Evolutionary conservation across 2,888 invertebrate genomes (phyloP).

Genomic region (Meteorus colon): DNA sequence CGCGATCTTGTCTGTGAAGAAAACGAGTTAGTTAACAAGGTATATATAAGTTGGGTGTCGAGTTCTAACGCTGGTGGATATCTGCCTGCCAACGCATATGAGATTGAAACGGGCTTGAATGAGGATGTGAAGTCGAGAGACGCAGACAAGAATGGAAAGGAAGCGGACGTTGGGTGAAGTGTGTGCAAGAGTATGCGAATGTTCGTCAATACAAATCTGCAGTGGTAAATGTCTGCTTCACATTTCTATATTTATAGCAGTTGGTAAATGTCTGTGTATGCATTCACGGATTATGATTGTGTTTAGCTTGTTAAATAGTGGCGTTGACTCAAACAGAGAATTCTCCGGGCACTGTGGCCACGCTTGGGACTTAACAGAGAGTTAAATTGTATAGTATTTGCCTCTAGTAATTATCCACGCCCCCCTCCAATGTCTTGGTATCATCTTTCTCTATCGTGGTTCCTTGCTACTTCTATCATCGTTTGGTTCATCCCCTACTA

Average conservation of each 20-base stretch:
- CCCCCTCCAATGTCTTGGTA: constrained; percentile 52
- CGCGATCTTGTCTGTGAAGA: constrained; percentile 19
- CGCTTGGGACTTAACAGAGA: constrained; percentile 28
- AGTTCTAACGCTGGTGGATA: not conserved
- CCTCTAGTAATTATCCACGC: constrained; percentile 62
- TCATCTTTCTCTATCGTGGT: constrained; percentile 38
- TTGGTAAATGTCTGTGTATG: not conserved
- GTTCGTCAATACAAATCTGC: too few species aligned
- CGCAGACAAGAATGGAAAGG: not conserved
- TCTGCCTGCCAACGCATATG: constrained; percentile 1
- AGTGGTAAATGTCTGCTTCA: not conserved
- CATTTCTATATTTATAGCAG: not conserved
- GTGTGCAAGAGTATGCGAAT: not conserved
- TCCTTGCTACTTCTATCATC: not conserved
- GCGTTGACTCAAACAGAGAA: constrained; percentile 53
- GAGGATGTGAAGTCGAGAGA: not conserved
- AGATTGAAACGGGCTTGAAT: constrained; percentile 7
- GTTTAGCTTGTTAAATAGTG: constrained; percentile 59
- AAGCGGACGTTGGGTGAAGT: not conserved
- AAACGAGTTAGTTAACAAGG: constrained; percentile 37
- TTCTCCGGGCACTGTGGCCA: constrained; percentile 32
- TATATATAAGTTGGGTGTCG: constrained; percentile 7
- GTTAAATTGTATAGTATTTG: constrained; percentile 65
- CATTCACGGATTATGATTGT: constrained; percentile 33
- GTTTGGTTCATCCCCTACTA: constrained; percentile 3